Evolutionary conservation across 2,797 vertebrate species (phyloP).

Genomic region (Acanthurus leucopareius): DNA sequence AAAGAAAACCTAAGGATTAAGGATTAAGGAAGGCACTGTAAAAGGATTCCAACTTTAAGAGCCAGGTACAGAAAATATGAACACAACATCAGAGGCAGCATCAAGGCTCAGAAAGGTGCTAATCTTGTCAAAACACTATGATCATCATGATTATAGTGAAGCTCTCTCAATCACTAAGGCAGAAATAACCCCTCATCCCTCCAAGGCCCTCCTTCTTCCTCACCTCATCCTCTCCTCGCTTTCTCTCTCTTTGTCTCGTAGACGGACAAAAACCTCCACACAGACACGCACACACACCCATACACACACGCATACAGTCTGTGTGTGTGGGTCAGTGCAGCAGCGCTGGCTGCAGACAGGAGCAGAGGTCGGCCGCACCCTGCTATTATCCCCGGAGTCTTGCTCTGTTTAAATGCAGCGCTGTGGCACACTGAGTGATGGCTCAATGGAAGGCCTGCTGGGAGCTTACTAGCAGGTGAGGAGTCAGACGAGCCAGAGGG

Average conservation of each 20-base stretch:
- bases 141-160: slow-evolving; percentile 67
- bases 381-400: slow-evolving; percentile 79
- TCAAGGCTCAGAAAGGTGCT: slow-evolving; percentile 53
- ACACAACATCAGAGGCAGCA: slow-evolving; percentile 43
- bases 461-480: slow-evolving; percentile 73
- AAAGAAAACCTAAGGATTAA: too few relatives aligned
- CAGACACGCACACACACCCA: slow-evolving; percentile 23
- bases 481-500: slow-evolving; percentile 57
- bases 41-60: slow-evolving; percentile 40
- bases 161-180: slow-evolving; percentile 55
- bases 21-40: not conserved
- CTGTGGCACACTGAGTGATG: slow-evolving; percentile 75
- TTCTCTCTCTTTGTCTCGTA: slow-evolving; percentile 46
- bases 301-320: slow-evolving; percentile 25
- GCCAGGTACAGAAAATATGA: slow-evolving; percentile 37
- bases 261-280: slow-evolving; percentile 40
- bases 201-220: slow-evolving; percentile 45
- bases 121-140: slow-evolving; percentile 70
- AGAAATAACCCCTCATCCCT: slow-evolving; percentile 64
- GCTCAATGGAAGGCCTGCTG: slow-evolving; percentile 78
- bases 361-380: slow-evolving; percentile 75
- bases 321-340: slow-evolving; percentile 59
- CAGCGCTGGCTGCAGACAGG: slow-evolving; percentile 57
- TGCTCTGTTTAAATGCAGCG: slow-evolving; percentile 74
- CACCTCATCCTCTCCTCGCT: slow-evolving; percentile 33